Evolutionary conservation across 2,888 invertebrate genomes (phyloP), one percentile per base, ranked within the genome.

Genomic region (Pachymerium ferrugineum): DNA sequence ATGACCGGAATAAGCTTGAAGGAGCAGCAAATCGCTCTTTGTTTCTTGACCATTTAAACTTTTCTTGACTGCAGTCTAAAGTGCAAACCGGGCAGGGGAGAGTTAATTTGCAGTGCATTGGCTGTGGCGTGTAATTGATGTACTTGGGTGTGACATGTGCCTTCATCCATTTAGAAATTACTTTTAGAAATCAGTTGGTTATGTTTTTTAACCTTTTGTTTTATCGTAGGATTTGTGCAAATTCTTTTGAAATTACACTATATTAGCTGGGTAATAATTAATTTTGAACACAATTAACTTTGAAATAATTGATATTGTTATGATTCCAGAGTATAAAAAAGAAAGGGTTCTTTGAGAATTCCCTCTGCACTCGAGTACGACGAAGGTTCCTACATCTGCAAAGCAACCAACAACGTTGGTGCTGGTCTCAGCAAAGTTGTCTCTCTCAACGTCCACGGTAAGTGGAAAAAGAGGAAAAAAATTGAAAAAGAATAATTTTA

Each of bases 361-460:
- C 75, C 77, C n/a, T 75, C 77, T 47, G 78, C 77, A 16, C 77
- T 78, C 30, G 76, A 77, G 74, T 74, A 74, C 14, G 79, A 79
- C 74, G 77, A 77, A 29, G 78, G 79, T 14, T 77, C 74, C 70
- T 79, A 78, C 70, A 78, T 78, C 78, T 79, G 79, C 73, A 78
- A 78, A 76, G 79, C 77, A 54, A 76, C 74, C 69, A 76, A 77
- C 70, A 75, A 74, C 16, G 75, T 77, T 54, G 77, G 77, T 12
- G 74, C 75, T 28, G 76, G 76, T 29, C 74, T 76, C 54, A 76
- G 76, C 73, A 76, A 76, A 73, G 77, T 77, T 19, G 73, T 76
- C 33, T 70, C 38, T 33, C 42, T 76, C 30, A 74, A 76, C 70
- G 74, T 76, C 28, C 69, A 76, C 30, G 69, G 69, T 69, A 33